Percentiles rank a stretch among this genome's conserved stretches.
These are phyloP conservation scores for Leptopilina syphax DNA, from an alignment of 2,888 invertebrate genomes.

Conservation along the genomic window DNA sequence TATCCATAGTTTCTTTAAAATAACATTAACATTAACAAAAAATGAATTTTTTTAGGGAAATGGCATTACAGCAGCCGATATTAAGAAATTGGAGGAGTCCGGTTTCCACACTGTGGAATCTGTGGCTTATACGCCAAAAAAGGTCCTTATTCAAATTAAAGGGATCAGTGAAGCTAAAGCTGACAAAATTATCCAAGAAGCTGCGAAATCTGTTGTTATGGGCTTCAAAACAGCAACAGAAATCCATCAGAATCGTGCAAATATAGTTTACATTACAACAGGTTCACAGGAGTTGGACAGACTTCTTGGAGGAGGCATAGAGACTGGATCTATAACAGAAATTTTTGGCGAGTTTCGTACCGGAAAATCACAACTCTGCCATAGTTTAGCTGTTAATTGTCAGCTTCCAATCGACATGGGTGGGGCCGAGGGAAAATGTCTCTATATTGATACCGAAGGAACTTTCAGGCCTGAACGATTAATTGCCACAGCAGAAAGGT, in stretches of 20 bases:
- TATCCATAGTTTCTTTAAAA: too few species aligned
- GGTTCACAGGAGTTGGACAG: constrained; percentile 97
- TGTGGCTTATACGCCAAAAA: constrained; percentile 96
- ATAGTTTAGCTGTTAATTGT: constrained; percentile 97
- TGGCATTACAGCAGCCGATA: constrained; percentile 93
- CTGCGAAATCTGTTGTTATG: constrained; percentile 96
- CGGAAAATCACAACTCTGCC: constrained; percentile 98
- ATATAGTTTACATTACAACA: constrained; percentile 96
- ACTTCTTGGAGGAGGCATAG: constrained; percentile 95
- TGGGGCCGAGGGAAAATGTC: constrained; percentile 99
- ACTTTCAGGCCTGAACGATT: constrained; percentile 97
- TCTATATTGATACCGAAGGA: constrained; percentile 99
- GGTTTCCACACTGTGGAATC: constrained; percentile 97
- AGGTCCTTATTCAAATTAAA: constrained; percentile 90
- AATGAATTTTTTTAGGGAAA: constrained; percentile 82
- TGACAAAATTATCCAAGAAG: constrained; percentile 94
- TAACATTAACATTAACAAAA: too few species aligned
- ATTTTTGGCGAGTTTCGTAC: constrained; percentile 99
- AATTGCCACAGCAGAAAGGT: constrained; percentile 91
- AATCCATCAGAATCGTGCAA: constrained; percentile 95
- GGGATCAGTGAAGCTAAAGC: constrained; percentile 99
- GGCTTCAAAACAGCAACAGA: constrained; percentile 99
- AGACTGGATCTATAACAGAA: constrained; percentile 99
- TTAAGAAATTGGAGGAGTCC: constrained; percentile 94
- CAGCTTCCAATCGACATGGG: constrained; percentile 98